Evolutionary conservation across 2,797 vertebrate genomes (phyloP).

Genomic region (Gephyroberyx darwinii): DNA sequence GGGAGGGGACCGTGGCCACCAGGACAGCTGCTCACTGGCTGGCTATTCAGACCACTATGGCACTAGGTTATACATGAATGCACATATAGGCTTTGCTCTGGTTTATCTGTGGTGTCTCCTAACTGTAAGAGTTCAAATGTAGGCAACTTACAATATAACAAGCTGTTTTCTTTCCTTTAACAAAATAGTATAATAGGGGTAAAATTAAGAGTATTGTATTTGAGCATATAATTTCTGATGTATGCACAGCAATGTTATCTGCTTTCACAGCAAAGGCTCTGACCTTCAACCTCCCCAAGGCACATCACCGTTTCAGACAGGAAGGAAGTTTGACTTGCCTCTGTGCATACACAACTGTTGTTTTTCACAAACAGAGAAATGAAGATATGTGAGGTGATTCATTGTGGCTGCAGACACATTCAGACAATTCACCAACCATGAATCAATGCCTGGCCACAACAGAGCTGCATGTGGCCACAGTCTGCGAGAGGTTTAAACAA

Average conservation of each 20-base stretch:
- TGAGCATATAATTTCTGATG: too few relatives aligned
- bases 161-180: constrained; percentile 14
- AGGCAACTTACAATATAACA: constrained; percentile 7
- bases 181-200: constrained; percentile 2
- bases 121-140: too few relatives aligned
- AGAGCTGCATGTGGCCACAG: background rate
- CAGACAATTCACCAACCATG: constrained; percentile 18
- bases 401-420: constrained; percentile 11
- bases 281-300: too few relatives aligned
- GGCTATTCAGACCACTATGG: constrained; percentile 40
- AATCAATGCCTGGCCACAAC: constrained; percentile 25
- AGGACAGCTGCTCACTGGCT: constrained; percentile 58
- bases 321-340: background rate
- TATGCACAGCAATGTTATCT: background rate
- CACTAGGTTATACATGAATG: constrained; percentile 32
- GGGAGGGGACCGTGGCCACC: constrained; percentile 35
- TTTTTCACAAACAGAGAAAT: background rate
- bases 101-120: background rate
- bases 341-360: background rate
- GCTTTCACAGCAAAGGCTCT: constrained; percentile 3
- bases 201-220: too few relatives aligned
- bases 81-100: constrained; percentile 13
- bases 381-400: constrained; percentile 49
- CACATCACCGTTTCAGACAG: background rate
- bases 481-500: constrained; percentile 9